Evolutionary conservation across 2,888 invertebrate genomes (phyloP), one percentile per base, ranked within the genome.

Genomic region (Tuta absoluta): DNA sequence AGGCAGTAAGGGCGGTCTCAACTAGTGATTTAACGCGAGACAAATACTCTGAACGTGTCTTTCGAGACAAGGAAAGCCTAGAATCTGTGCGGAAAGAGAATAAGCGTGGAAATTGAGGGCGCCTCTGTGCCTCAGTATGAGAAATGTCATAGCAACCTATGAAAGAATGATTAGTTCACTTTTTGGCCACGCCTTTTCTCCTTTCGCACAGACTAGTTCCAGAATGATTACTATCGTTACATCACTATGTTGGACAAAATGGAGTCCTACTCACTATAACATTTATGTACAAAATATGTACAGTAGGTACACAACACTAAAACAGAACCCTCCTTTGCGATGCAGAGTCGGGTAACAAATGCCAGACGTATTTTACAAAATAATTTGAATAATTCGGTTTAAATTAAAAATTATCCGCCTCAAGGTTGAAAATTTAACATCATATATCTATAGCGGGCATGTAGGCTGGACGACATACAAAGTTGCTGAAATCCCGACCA

Each of bases 231-330:
- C 41, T 41, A 3, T 5, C 41, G 14, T 41, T 41, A 41, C 41
- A 41, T 41, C 41, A 41, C 41, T 41, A 41, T 12, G 12, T 14
- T 41, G 11, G n/a, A 41, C 41, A n/a, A 12, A 41, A 49, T 49
- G 19, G 19, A 19, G 51, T 21, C 51, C 51, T 51, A 51, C 21
- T 51, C 21, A 21, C 51, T 51, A 51, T 21, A 21, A 21, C 21
- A 51, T 53, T 24, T 53, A 53, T 53, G 51, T 53, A 53, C 51
- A 53, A 14, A 24, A 4, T 53, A 23, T 53, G 51, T 51, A 51
- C 51, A 51, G 51, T 38, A 28, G 28, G 28, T 3, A 41, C 51
- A 51, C 51, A 51, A 51, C 51, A 51, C 7, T 23, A 51, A 51
- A 51, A 51, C 21, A 21, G 10, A 11, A 51, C 21, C 19, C 51